Evolutionary conservation across 2,888 invertebrate species (phyloP), one percentile per base, ranked within the genome.

Genomic region (Autographa pulchrina): DNA sequence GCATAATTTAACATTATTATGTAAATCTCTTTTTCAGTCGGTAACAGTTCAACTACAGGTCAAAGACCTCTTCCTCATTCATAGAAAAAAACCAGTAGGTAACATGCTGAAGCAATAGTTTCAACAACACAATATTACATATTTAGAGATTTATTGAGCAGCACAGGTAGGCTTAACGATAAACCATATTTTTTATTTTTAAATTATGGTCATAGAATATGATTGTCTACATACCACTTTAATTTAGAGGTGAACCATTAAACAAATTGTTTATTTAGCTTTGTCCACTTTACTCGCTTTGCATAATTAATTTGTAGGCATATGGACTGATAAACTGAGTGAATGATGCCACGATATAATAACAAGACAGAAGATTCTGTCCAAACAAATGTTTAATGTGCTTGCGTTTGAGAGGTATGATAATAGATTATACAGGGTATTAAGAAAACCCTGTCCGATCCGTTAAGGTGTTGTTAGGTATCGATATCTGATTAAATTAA

Each of bases 221-320:
- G 62, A 48, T n/a, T 54, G 43, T 43, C 60, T 32, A 59, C 38
- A 74, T 75, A 35, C 79, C 65, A 69, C 70, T 70, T 79, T 65
- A 75, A 77, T 84, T 82, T 70, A 74, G 67, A 70, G 32, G 63
- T 68, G 38, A 72, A 38, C 80, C 72, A 82, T 82, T 82, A 84
- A 43, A 75, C 7, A 7, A 73, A 82, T 79, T 84, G 82, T 72
- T 73, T 75, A 41, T 75, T n/a, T 2, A 65, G 48, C 72, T 75
- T 72, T 70, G 69, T 70, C 61, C 59, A 43, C 18, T 63, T 54
- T 62, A 64, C 20, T 59, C 63, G 64, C 64, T 80, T 84, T 76
- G 70, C 71, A 72, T 84, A 84, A 84, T 83, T 81, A 79, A 83
- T 80, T 80, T 67, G 70, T 79, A 72, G 75, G 84, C 74, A 52